Base-by-base conservation (phyloP, 2,888 invertebrate genomes). In the Tyria jacobaeae region DNA sequence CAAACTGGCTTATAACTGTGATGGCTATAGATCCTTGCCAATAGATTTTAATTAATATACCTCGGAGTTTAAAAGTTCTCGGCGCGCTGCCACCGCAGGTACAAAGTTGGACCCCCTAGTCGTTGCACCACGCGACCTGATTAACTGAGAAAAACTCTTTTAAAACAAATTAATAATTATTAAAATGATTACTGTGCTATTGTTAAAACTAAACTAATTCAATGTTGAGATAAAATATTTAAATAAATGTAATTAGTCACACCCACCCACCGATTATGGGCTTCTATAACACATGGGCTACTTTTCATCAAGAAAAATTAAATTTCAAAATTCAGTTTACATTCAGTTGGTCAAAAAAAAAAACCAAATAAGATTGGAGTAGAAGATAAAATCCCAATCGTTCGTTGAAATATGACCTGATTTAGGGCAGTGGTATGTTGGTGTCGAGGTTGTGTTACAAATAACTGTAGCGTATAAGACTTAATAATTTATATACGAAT, bases 21-120 rank as follows among this genome's bases (percentile, higher is more conserved):
- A n/a, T 6, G 17, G 51, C 57, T 64, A 64, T 57, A 57, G 63
- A 63, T 67, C 72, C 68, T 73, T 72, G 61, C 72, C 73, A 74
- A 84, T 84, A 82, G 83, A 79, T 84, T 84, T 83, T 86, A 85
- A 86, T 86, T 86, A 85, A 85, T 82, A 82, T 81, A 86, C 72
- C 76, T 70, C 66, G 73, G n/a, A 84, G 80, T 83, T 83, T 60
- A 72, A 71, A 82, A 82, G 76, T 86, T 81, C 75, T 73, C 70
- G 75, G 64, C 68, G 68, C 72, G 70, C 69, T 60, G 63, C 71
- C 61, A 64, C 64, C 61, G 61, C 70, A 76, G 73, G 64, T 73
- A 67, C 57, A 50, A 76, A 75, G 62, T 76, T 76, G 57, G 69
- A 56, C 62, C 71, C 71, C 74, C 68, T 60, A 66, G 74, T 60